Evolutionary conservation across 2,797 vertebrate genomes (phyloP), one percentile per base, ranked within the genome.

Genomic region (Acipenser ruthenus): DNA sequence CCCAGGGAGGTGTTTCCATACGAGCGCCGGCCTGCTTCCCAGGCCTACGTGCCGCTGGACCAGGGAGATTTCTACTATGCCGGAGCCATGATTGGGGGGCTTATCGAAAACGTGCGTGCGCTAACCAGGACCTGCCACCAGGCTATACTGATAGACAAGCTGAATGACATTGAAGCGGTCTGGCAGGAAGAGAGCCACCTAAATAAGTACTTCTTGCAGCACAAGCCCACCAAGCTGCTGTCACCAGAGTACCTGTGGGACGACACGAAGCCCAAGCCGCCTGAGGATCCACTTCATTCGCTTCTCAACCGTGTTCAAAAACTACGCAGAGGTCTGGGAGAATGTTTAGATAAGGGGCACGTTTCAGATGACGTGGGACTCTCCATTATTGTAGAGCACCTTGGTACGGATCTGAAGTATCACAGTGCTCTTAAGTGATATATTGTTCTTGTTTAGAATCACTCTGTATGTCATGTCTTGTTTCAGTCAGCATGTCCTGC

Each of bases 121-220:
- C 65, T 92, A 4, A 86, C 82, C 64, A 83, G 70, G 68, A 74
- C 74, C 58, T 92, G 91, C 73, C 82, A 89, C 67, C 72, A 68
- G 68, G 68, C 74, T 63, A 79, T 89, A 11, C 73, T 89, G 70
- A 69, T 75, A 0, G 90, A 93, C 67, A 80, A 84, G 65, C 85
- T 83, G 74, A 91, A 89, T 0, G 75, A 81, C 3, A 80, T 91
- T 66, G 75, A 88, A 81, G 92, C 90, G 1, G 78, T 68, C 62
- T 87, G 89, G 89, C 89, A 89, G 72, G 91, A 91, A 58, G 91
- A 93, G 73, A 92, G 91, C 53, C 89, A 92, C 73, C 84, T 92
- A 59, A 93, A 92, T 74, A 87, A 74, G 64, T 83, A 78, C 67
- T 83, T 93, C 64, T 47, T 93, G 51, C 79, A 83, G 49, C 83